These are phyloP conservation scores for Aquatica leii DNA, from an alignment of 2,888 invertebrate genomes.

Conservation along the genomic window DNA sequence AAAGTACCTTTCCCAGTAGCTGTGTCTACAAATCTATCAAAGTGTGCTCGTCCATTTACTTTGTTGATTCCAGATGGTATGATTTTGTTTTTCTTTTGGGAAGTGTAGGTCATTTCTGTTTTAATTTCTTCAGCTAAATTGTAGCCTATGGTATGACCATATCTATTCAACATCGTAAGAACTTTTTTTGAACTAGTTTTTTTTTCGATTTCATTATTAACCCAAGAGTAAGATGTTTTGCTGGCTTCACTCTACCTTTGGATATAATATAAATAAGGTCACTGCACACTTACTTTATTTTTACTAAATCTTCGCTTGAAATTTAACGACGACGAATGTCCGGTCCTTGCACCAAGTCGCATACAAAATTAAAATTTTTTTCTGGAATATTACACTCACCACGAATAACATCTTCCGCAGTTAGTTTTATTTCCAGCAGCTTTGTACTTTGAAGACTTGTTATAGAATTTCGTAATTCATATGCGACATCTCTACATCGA, in stretches of 20 bases:
- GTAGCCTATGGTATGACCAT: constrained; percentile 45
- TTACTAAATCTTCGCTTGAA: constrained; percentile 38
- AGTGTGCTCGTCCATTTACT: constrained; percentile 43
- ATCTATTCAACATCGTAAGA: constrained; percentile 47
- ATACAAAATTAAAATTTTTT: constrained; percentile 39
- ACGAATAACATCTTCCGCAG: constrained; percentile 1
- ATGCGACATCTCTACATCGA: background rate
- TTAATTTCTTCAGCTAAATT: constrained; percentile 50
- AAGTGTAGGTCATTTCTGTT: constrained; percentile 43
- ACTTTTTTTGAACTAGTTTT: constrained; percentile 46
- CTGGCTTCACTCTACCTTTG: constrained; percentile 43
- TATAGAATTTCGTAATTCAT: background rate
- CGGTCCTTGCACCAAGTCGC: constrained; percentile 41
- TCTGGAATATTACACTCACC: constrained; percentile 39
- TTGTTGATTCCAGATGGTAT: constrained; percentile 46
- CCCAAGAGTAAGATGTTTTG: constrained; percentile 43
- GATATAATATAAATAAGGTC: constrained; percentile 41
- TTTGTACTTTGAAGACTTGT: background rate
- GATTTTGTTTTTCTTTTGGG: constrained; percentile 26
- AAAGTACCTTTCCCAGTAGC: constrained; percentile 42
- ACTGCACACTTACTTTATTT: constrained; percentile 44
- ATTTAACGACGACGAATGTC: constrained; percentile 36
- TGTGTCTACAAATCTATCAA: constrained; percentile 49
- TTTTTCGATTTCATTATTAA: constrained; percentile 45
- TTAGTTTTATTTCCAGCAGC: background rate